Base-by-base conservation (phyloP, 1,140 invertebrate species). In the Trissolcus basalis region DNA sequence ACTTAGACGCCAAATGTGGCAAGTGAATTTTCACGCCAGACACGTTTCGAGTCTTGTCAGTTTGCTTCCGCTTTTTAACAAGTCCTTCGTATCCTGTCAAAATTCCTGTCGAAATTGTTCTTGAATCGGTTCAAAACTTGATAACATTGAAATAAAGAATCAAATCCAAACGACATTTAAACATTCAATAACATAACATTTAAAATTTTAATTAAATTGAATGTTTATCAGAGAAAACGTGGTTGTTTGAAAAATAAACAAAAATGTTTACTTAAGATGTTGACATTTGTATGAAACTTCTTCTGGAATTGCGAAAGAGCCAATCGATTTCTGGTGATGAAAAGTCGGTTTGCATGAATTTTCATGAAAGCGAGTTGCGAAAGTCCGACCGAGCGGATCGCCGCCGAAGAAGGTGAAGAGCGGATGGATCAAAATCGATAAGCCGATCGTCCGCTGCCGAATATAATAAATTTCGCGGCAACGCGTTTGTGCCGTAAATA, bases 11-110 rank as follows among this genome's bases (percentile, higher is more conserved):
- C 65, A 56, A 77, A 77, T 61, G 53, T 51, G 59, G 54, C 45
- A 51, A 64, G 27, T 59, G 32, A 47, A 71, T 85, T 82, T 82
- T 75, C 75, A 85, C 72, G 78, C 83, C 53, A 73, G 59, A 68
- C 83, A 84, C 83, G 83, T 84, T 80, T 67, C 16, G 54, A 72
- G 64, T 76, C 80, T 84, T 83, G 84, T 83, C 83, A 27, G 2
- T 81, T 79, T 70, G 81, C 81, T 84, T 85, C 83, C 83, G 82
- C 75, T 75, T 61, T 32, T 44, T 14, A 54, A 61, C 49, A 71
- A 56, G 55, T n/a, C 50, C 56, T 60, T 67, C 56, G 47, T 67
- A 61, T 65, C 70, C 70, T 48, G 55, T 44, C 12, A 16, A 53
- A 55, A 27, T 27, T 27, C 19, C 49, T 19, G 41, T 4, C 35